A percentile compares a stretch with the other conserved stretches of the same genome.
Evolutionary conservation across 2,113 vertebrate genomes (phyloP).

Genomic region (mouse (Mus musculus)): GRCm39 chr17:33142001-33142500

Average conservation of each 20-base stretch:
- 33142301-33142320: neutral
- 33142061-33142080: neutral
- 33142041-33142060: neutral
- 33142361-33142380: neutral
- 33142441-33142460: neutral
- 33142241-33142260: neutral
- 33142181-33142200: neutral
- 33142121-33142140: neutral
- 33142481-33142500: neutral
- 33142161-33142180: neutral
- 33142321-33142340: neutral
- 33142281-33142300: neutral
- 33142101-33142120: neutral
- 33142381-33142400: neutral
- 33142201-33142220: rapidly evolving
- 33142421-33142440: neutral
- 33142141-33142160: neutral
- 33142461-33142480: neutral
- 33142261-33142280: neutral
- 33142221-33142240: neutral
- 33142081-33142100: neutral
- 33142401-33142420: neutral
- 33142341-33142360: neutral
- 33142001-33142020: neutral
- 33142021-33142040: neutral